Conservation (phyloP, 92 coral and sea anemone species). For the Porites rus region DNA sequence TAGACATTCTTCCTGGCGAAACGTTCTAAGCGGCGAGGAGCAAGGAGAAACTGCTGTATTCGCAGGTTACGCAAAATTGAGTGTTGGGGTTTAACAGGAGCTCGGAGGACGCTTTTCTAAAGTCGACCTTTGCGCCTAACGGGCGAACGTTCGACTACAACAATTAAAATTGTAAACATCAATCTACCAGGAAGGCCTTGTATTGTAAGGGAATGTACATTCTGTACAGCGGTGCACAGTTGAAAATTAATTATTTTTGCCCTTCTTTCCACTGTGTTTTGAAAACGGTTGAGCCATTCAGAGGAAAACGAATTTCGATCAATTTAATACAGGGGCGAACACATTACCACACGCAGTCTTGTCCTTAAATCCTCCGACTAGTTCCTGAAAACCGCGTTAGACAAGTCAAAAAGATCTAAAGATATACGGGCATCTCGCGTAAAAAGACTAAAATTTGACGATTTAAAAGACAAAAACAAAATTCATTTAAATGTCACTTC, state of each 20-base stretch:
- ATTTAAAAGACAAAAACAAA: too few relatives aligned
- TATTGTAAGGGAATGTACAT: neutral
- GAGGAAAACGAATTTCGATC: neutral
- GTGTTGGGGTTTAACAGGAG: neutral
- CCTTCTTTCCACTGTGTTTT: neutral
- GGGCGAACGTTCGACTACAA: neutral
- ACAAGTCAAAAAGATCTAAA: neutral
- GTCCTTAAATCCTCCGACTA: too few relatives aligned
- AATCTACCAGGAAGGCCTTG: conserved; percentile 1
- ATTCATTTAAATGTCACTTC: too few relatives aligned
- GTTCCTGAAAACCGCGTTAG: too few relatives aligned
- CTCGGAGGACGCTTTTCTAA: neutral
- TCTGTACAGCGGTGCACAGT: conserved; percentile 22
- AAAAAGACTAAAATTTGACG: too few relatives aligned
- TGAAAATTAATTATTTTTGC: neutral
- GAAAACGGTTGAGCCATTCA: conserved; percentile 4
- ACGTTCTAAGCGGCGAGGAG: too few relatives aligned
- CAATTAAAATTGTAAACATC: neutral
- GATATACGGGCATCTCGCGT: too few relatives aligned
- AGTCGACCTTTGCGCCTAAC: neutral
- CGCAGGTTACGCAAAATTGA: neutral
- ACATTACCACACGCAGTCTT: neutral
- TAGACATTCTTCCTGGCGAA: too few relatives aligned
- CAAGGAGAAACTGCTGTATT: too few relatives aligned
- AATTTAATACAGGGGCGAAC: neutral